Conservation (phyloP, 2,113 vertebrate genomes). For the Acinonyx jubatus region DNA sequence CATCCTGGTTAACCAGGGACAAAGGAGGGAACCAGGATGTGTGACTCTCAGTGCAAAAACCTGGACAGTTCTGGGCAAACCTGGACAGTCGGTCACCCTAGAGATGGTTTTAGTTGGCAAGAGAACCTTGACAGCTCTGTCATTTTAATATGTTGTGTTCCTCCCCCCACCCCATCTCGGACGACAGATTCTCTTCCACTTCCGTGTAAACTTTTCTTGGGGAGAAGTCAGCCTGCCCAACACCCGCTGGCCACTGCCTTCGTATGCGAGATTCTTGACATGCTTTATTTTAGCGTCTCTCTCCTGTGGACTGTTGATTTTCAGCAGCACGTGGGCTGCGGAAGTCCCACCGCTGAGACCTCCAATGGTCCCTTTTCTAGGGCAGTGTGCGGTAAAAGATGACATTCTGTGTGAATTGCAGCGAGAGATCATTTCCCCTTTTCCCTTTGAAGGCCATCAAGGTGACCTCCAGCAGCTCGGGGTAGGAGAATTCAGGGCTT, state of each 20-base stretch:
- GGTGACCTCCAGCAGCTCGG: not conserved
- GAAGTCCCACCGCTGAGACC: fast-evolving
- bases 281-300: not conserved
- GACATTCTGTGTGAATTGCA: not conserved
- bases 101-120: not conserved
- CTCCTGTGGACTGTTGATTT: not conserved
- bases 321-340: not conserved
- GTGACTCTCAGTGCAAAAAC: not conserved
- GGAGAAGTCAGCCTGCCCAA: not conserved
- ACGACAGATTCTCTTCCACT: fast-evolving
- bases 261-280: fast-evolving
- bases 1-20: fast-evolving
- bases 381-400: too few species aligned
- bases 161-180: not conserved
- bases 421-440: not conserved
- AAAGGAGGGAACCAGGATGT: fast-evolving
- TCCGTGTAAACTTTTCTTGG: not conserved
- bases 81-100: too few species aligned
- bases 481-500: not conserved
- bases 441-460: fast-evolving
- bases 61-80: not conserved
- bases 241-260: fast-evolving
- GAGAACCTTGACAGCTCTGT: fast-evolving
- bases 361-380: not conserved
- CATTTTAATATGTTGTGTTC: not conserved